Conservation (phyloP, 2,888 invertebrate genomes). For the Xestobium rufovillosum region DNA sequence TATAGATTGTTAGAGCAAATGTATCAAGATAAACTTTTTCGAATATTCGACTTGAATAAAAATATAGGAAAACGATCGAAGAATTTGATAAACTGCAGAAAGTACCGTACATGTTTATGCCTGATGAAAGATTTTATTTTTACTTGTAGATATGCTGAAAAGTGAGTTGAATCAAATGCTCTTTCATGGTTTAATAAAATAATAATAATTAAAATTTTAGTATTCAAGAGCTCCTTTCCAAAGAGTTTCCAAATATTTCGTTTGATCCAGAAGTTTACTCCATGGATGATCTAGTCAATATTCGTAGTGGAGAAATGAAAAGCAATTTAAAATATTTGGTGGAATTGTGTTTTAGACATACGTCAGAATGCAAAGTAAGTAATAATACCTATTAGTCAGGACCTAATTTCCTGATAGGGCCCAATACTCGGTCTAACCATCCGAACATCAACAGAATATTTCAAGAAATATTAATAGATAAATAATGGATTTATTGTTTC, state of each 20-base stretch:
- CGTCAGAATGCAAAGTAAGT: constrained; percentile 43
- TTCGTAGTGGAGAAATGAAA: constrained; percentile 54
- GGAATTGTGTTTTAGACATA: constrained; percentile 53
- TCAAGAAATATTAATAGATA: too few relatives aligned
- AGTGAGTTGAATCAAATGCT: constrained; percentile 42
- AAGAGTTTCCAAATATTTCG: constrained; percentile 52
- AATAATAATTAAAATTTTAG: constrained; percentile 36
- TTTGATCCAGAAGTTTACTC: constrained; percentile 65
- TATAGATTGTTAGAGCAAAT: constrained; percentile 69
- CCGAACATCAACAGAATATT: too few relatives aligned
- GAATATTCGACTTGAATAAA: constrained; percentile 63
- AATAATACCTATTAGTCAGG: constrained; percentile 1
- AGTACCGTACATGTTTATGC: constrained; percentile 57
- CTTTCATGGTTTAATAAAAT: neutral
- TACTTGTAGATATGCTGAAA: constrained; percentile 59
- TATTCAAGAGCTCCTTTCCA: constrained; percentile 49
- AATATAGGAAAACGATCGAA: constrained; percentile 57
- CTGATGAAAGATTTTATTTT: constrained; percentile 64
- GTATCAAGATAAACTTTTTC: constrained; percentile 68
- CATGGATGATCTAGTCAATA: constrained; percentile 60
- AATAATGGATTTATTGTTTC: too few relatives aligned
- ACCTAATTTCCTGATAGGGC: too few relatives aligned
- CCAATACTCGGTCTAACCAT: too few relatives aligned
- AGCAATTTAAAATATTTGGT: constrained; percentile 52
- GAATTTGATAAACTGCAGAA: constrained; percentile 52